A percentile compares a stretch with the other conserved stretches of the same genome.
phyloP scores from a whole-genome alignment of 2,797 vertebrate genomes.

The Balearica regulorum region DNA sequence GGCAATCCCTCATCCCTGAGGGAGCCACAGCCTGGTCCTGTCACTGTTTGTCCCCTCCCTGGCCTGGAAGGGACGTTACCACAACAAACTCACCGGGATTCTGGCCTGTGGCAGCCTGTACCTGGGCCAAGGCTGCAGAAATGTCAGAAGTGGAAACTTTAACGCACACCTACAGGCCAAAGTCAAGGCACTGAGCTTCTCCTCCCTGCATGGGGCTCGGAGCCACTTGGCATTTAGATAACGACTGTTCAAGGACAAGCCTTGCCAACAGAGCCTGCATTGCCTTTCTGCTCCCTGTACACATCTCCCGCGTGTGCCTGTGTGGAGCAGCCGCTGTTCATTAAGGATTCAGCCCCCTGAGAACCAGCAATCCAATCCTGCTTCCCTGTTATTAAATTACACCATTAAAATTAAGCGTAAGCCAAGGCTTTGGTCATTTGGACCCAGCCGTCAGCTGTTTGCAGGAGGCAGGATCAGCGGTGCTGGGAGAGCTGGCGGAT shows the following conservation, averaged over 20 bases:
- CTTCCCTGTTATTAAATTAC: background rate
- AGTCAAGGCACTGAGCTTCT: background rate
- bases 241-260: background rate
- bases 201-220: fast-evolving
- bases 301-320: fast-evolving
- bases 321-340: fast-evolving
- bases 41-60: background rate
- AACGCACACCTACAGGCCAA: background rate
- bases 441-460: background rate
- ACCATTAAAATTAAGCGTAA: background rate
- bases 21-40: background rate
- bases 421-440: background rate
- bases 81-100: fast-evolving
- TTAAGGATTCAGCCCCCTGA: background rate
- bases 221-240: background rate
- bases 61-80: background rate
- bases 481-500: fast-evolving
- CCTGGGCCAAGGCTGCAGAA: background rate
- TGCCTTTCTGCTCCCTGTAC: background rate
- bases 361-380: background rate
- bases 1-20: background rate
- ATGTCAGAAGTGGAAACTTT: fast-evolving
- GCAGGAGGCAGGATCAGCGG: background rate
- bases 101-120: background rate
- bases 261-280: background rate